These are phyloP conservation scores for Phaethon lepturus DNA, from an alignment of 2,113 vertebrate genomes.

Conservation along the genomic window DNA sequence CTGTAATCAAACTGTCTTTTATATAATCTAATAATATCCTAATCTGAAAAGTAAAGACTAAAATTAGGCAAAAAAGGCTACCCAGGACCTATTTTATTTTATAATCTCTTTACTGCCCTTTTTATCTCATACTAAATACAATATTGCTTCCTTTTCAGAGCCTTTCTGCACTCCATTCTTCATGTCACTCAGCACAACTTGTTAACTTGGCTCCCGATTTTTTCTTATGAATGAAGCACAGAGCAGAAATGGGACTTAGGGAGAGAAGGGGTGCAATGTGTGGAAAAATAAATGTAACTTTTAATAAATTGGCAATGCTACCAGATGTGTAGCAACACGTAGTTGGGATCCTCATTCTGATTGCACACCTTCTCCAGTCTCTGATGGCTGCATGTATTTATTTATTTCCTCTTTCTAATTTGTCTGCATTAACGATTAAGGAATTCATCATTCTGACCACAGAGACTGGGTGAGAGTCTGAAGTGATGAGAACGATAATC, in stretches of 20 bases:
- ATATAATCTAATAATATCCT: too few relatives aligned
- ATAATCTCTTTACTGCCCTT: not conserved
- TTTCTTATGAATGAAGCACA: not conserved
- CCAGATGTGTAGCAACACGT: not conserved
- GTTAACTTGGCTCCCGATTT: not conserved
- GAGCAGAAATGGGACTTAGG: not conserved
- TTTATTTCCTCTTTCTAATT: not conserved
- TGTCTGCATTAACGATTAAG: fast-evolving
- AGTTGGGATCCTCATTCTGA: not conserved
- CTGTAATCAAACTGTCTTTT: too few relatives aligned
- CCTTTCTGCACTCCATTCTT: not conserved
- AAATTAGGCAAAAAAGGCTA: not conserved
- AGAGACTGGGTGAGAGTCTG: not conserved
- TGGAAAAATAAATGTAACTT: not conserved
- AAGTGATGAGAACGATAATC: not conserved
- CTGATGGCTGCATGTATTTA: not conserved
- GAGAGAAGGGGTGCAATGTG: not conserved
- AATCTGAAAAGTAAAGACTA: not conserved
- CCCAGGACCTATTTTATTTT: not conserved
- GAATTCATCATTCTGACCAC: not conserved
- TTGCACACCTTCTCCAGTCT: not conserved
- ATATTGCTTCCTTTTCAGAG: not conserved
- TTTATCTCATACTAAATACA: not conserved
- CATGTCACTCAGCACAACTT: not conserved
- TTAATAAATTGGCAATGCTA: not conserved